A percentile compares a stretch with the other conserved stretches of the same genome.
phyloP scores from a whole-genome alignment of 2,888 invertebrate genomes.

The Pandemis cinnamomeana region DNA sequence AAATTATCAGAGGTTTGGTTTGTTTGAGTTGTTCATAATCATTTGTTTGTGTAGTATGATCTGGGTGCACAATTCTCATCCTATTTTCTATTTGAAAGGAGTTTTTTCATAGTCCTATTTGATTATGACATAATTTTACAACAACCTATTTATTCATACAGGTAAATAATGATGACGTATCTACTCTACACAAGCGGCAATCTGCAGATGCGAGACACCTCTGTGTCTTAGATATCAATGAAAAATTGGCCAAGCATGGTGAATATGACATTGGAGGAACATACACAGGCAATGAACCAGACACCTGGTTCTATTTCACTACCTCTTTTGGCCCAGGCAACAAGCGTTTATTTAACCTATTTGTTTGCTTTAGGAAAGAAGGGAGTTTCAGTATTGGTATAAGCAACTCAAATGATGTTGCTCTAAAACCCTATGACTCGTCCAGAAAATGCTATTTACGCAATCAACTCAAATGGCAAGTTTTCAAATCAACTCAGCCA shows the following conservation, averaged over 20 bases:
- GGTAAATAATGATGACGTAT: slow-evolving; percentile 52
- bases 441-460: slow-evolving; percentile 46
- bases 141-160: slow-evolving; percentile 49
- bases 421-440: slow-evolving; percentile 40
- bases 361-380: slow-evolving; percentile 63
- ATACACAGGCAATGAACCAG: slow-evolving; percentile 56
- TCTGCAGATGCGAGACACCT: slow-evolving; percentile 59
- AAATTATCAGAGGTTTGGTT: too few relatives aligned
- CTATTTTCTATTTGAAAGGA: too few relatives aligned
- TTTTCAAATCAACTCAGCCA: slow-evolving; percentile 55
- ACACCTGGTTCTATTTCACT: slow-evolving; percentile 71
- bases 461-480: slow-evolving; percentile 50
- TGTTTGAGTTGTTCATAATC: too few relatives aligned
- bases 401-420: slow-evolving; percentile 53
- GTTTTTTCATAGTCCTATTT: not conserved
- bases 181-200: slow-evolving; percentile 59
- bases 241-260: slow-evolving; percentile 54
- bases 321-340: slow-evolving; percentile 60
- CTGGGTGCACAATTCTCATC: too few relatives aligned
- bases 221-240: slow-evolving; percentile 57
- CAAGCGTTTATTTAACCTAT: slow-evolving; percentile 66
- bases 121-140: not conserved
- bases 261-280: slow-evolving; percentile 73
- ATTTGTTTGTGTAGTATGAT: too few relatives aligned
- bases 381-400: slow-evolving; percentile 61